A percentile compares a stretch with the other conserved stretches of the same genome.
These are phyloP conservation scores for Hafferia zeledoni DNA, from an alignment of 2,797 vertebrate species.

Conservation along the genomic window DNA sequence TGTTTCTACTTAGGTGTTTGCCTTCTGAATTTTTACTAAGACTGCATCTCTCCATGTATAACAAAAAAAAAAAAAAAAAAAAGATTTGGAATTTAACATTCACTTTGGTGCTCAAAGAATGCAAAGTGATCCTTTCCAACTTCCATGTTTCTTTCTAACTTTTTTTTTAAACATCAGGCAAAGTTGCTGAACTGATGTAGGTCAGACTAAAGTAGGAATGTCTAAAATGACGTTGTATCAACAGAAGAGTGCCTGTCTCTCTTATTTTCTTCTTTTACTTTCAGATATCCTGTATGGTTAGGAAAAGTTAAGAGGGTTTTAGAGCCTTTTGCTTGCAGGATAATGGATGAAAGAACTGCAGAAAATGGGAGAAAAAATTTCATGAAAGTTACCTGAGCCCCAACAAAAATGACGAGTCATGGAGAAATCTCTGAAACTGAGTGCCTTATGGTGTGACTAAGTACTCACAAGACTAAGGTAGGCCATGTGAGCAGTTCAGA, in stretches of 20 bases:
- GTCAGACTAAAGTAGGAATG: slow-evolving; percentile 1
- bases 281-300: slow-evolving; percentile 14
- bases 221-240: slow-evolving; percentile 4
- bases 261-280: slow-evolving; percentile 23
- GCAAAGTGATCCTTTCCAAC: not conserved
- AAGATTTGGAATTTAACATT: not conserved
- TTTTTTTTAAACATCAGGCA: not conserved
- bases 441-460: not conserved
- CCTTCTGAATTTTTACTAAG: not conserved
- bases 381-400: not conserved
- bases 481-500: not conserved
- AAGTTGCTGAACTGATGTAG: not conserved
- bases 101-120: not conserved
- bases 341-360: slow-evolving; percentile 30
- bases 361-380: slow-evolving; percentile 46
- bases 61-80: not conserved
- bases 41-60: not conserved
- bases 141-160: not conserved
- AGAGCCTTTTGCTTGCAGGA: slow-evolving; percentile 15
- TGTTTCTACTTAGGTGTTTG: not conserved
- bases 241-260: not conserved
- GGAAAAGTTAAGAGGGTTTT: slow-evolving; percentile 23
- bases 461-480: not conserved
- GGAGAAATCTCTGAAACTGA: not conserved
- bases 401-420: not conserved